Base-by-base conservation (phyloP, 2,888 invertebrate genomes). In the Noctua janthe region DNA sequence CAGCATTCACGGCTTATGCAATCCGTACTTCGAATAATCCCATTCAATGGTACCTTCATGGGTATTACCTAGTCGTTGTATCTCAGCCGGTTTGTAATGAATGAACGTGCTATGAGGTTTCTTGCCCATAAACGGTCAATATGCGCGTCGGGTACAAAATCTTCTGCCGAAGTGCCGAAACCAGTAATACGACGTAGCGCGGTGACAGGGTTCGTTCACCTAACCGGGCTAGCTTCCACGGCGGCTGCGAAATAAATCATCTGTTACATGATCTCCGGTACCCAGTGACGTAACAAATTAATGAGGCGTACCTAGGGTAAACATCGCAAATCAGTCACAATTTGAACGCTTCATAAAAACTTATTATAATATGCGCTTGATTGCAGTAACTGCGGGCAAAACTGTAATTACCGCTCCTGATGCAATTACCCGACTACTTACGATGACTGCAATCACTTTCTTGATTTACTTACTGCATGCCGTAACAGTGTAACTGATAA, bases 171-270 rank as follows among this genome's bases (percentile, higher is more conserved):
- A 92, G 94, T 91, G 90, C 95, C 95, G 94, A 96, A 97, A 97
- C 96, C 95, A 94, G 96, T 95, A 95, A 92, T 90, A 91, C 92
- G 90, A 91, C 91, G 93, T 91, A 91, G 92, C 90, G 89, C 92
- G 92, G 94, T 95, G 95, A 95, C 95, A 95, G 94, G 94, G 97
- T 96, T 97, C 97, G 95, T 97, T 97, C 95, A 97, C 97, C 97
- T 95, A 92, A 90, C 91, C 90, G 93, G 92, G 89, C 92, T 88
- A 91, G 91, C 92, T 91, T 88, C 90, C 87, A 87, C 87, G 81
- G 90, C 89, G 87, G 90, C 90, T 90, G 91, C 91, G 90, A 93
- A 94, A 94, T 95, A 95, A 94, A 95, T 96, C 95, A 95, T 94
- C 92, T 93, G 92, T 92, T 93, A 92, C 93, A 92, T 90, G 92